These are phyloP conservation scores for Suillia variegata DNA, from an alignment of 2,888 invertebrate genomes.

Conservation along the genomic window DNA sequence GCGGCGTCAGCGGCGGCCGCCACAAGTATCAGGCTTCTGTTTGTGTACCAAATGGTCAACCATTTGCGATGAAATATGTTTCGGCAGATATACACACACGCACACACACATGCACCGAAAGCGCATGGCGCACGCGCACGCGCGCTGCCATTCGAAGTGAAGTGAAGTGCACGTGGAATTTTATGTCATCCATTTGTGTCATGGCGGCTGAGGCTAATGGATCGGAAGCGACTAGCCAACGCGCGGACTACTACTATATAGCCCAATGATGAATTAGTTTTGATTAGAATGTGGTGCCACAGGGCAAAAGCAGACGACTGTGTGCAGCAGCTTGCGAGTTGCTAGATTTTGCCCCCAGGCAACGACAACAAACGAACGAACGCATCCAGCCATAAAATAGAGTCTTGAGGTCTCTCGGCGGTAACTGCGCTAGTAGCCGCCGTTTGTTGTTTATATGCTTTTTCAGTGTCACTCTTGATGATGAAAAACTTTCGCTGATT, in stretches of 20 bases:
- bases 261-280: slow-evolving; percentile 47
- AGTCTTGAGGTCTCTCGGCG: background rate
- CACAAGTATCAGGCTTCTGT: background rate
- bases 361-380: no score
- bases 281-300: slow-evolving; percentile 34
- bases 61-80: background rate
- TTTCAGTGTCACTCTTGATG: slow-evolving; percentile 19
- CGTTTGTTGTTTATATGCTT: slow-evolving; percentile 13
- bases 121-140: background rate
- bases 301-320: background rate
- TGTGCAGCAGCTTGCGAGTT: background rate
- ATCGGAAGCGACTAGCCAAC: background rate
- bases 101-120: background rate
- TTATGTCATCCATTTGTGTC: slow-evolving; percentile 1
- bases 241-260: background rate
- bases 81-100: background rate
- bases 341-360: no score
- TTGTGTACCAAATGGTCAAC: background rate
- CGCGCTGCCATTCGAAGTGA: background rate
- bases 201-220: background rate
- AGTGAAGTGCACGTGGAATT: background rate
- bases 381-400: background rate
- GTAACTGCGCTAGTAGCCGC: slow-evolving; percentile 7
- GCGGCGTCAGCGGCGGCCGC: no score
- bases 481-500: slow-evolving; percentile 45